Evolutionary conservation across 2,113 vertebrate genomes (phyloP).

Genomic region (Gambusia affinis): DNA sequence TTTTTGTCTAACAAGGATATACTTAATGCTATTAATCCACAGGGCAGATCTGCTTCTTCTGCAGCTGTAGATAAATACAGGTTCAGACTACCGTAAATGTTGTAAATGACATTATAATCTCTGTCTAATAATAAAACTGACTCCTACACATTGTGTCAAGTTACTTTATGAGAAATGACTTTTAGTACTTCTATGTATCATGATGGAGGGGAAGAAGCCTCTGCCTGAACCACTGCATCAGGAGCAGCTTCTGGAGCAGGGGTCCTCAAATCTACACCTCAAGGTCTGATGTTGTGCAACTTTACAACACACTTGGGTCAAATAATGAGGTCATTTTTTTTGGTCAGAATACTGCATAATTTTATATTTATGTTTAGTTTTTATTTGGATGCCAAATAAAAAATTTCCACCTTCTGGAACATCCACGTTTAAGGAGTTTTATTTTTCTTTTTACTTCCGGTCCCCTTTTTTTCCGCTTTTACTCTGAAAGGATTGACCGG

Average conservation of each 20-base stretch:
- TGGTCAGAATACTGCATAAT: too few relatives aligned
- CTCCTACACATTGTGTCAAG: neutral
- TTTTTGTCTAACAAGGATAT: neutral
- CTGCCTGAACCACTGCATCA: neutral
- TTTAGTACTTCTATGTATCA: neutral
- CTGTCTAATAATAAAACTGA: constrained; percentile 34
- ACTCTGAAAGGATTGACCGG: constrained; percentile 13
- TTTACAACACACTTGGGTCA: too few relatives aligned
- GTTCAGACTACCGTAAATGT: neutral
- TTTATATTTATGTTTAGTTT: too few relatives aligned
- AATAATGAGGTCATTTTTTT: too few relatives aligned
- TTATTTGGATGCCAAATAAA: too few relatives aligned
- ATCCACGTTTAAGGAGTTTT: neutral
- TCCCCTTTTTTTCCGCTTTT: neutral
- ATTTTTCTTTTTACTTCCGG: neutral
- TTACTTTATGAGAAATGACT: neutral
- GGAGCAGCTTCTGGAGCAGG: neutral
- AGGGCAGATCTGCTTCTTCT: constrained; percentile 1
- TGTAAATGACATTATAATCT: constrained; percentile 51
- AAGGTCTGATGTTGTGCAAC: too few relatives aligned
- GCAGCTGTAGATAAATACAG: constrained; percentile 45
- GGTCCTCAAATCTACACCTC: too few relatives aligned
- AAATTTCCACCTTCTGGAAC: neutral
- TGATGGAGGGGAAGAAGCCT: neutral
- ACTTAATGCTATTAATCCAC: neutral